A percentile compares a stretch with the other conserved stretches of the same genome.
phyloP scores from a whole-genome alignment of 2,113 vertebrate genomes.

The Bubo blakistoni region DNA sequence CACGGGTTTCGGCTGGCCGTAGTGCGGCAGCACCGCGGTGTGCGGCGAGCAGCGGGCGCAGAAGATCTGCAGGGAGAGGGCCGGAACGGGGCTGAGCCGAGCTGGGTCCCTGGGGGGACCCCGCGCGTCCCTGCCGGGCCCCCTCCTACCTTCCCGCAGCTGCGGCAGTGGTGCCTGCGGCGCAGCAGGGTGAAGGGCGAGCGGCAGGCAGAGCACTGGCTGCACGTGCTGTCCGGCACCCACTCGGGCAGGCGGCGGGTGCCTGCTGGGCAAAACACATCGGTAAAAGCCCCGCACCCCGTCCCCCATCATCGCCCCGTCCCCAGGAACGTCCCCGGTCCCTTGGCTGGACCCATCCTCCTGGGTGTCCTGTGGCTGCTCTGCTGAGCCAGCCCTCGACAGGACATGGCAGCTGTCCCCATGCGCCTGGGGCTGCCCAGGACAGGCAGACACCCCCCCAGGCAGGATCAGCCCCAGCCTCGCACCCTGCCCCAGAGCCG shows the following conservation, averaged over 20 bases:
- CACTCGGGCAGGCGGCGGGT: conserved; percentile 32
- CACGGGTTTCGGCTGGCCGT: conserved; percentile 48
- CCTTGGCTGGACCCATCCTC: not conserved
- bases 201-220: conserved; percentile 56
- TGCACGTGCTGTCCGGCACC: conserved; percentile 61
- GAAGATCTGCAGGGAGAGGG: conserved; percentile 65
- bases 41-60: conserved; percentile 71
- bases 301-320: rapidly evolving
- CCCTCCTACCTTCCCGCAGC: conserved; percentile 71
- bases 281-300: not conserved
- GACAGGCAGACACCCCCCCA: not conserved
- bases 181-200: conserved; percentile 68
- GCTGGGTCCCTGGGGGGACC: rapidly evolving
- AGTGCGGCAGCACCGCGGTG: conserved; percentile 31
- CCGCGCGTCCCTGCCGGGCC: not conserved
- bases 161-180: conserved; percentile 74
- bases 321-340: not conserved
- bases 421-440: not conserved
- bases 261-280: not conserved
- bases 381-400: not conserved
- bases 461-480: not conserved
- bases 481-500: not conserved
- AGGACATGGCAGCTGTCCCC: not conserved
- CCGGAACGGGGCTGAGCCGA: not conserved
- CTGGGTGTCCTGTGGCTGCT: not conserved